Evolutionary conservation across 2,113 vertebrate genomes (phyloP).

Genomic region (Clinocottus analis): DNA sequence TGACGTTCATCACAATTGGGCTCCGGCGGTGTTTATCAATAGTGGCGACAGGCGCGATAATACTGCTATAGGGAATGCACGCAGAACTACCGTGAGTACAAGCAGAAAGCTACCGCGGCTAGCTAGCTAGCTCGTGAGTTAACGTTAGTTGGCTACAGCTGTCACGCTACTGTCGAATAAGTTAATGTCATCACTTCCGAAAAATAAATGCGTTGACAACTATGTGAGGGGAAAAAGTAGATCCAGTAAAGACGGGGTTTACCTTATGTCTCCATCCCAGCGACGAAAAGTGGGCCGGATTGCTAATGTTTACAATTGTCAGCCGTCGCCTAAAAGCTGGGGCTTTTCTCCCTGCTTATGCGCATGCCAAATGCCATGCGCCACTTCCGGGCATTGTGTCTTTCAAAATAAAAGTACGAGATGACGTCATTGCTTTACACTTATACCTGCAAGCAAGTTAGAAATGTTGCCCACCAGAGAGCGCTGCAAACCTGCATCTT

Average conservation of each 20-base stretch:
- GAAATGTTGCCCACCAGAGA: background rate
- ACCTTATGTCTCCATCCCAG: slow-evolving; percentile 74
- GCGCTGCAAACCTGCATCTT: background rate
- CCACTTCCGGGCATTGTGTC: slow-evolving; percentile 32
- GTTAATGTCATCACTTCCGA: background rate
- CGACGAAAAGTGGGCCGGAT: background rate
- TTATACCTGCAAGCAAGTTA: background rate
- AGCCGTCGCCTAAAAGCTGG: slow-evolving; percentile 19
- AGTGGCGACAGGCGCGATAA: background rate
- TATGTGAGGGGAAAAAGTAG: accelerated
- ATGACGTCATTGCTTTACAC: slow-evolving; percentile 41
- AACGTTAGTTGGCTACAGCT: background rate
- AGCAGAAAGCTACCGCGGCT: background rate
- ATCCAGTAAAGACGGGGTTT: background rate
- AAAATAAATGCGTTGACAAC: background rate
- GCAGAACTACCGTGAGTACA: background rate
- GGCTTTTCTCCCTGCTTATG: slow-evolving; percentile 46
- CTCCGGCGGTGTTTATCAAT: accelerated
- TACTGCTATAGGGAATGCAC: background rate
- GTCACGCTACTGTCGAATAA: slow-evolving; percentile 35
- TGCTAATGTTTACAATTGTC: slow-evolving; percentile 68
- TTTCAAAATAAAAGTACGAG: slow-evolving; percentile 64
- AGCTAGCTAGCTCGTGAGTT: background rate
- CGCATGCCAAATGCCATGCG: slow-evolving; percentile 56
- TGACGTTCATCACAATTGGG: too few species aligned